These are phyloP conservation scores for Agrilus planipennis DNA, from an alignment of 1,140 invertebrate genomes.

Conservation along the genomic window DNA sequence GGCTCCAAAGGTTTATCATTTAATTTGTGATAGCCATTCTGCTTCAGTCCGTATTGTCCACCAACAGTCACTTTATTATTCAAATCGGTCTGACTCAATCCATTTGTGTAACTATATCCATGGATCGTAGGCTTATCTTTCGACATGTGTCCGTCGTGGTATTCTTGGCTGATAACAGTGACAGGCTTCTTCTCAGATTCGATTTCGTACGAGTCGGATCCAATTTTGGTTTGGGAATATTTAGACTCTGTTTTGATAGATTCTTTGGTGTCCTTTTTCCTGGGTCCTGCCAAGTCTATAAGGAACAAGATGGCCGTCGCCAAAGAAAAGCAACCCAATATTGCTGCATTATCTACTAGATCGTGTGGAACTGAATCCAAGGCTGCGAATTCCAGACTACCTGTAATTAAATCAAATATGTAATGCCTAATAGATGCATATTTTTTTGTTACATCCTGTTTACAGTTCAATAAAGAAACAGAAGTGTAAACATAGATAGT, in stretches of 20 bases:
- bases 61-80: slow-evolving; percentile 13
- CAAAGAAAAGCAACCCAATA: slow-evolving; percentile 54
- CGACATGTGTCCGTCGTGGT: neutral
- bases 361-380: slow-evolving; percentile 54
- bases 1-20: slow-evolving; percentile 19
- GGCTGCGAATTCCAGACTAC: slow-evolving; percentile 51
- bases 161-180: neutral
- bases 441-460: too few species aligned
- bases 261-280: slow-evolving; percentile 12
- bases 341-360: slow-evolving; percentile 55
- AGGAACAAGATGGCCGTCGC: slow-evolving; percentile 55
- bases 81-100: slow-evolving; percentile 10
- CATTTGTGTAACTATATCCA: slow-evolving; percentile 11
- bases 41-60: slow-evolving; percentile 3
- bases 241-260: slow-evolving; percentile 5
- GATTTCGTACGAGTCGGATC: neutral
- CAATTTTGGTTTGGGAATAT: slow-evolving; percentile 8
- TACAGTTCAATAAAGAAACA: too few species aligned
- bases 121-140: neutral
- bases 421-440: too few species aligned
- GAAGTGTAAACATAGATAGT: too few species aligned
- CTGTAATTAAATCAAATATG: too few species aligned
- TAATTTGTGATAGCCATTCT: slow-evolving; percentile 20
- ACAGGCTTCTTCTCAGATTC: neutral
- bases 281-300: slow-evolving; percentile 47